Conservation (phyloP, 2,113 vertebrate genomes). For the Numenius arquata region DNA sequence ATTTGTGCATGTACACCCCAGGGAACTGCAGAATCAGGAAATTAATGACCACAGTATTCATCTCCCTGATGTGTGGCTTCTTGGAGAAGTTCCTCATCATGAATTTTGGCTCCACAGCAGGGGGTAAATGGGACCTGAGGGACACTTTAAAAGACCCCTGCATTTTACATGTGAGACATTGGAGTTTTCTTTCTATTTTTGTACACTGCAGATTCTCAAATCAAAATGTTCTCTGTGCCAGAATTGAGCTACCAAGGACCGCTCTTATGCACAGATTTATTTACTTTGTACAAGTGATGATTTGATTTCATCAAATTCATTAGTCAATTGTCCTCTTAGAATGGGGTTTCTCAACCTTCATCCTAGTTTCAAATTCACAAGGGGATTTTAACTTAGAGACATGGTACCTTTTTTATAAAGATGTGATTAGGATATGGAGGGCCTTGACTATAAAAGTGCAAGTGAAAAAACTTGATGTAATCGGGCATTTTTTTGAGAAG, state of each 20-base stretch:
- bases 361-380: background rate
- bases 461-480: background rate
- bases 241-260: background rate
- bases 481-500: background rate
- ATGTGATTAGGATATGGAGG: background rate
- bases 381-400: background rate
- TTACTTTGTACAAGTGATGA: background rate
- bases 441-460: background rate
- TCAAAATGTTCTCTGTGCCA: background rate
- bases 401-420: background rate
- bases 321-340: background rate
- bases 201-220: background rate
- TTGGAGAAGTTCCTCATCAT: background rate
- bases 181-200: background rate
- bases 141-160: background rate
- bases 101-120: background rate
- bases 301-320: background rate
- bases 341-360: background rate
- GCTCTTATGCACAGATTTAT: background rate
- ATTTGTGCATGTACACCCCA: background rate
- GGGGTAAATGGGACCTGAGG: background rate
- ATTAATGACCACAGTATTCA: accelerated
- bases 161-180: accelerated
- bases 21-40: background rate
- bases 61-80: background rate